These are phyloP conservation scores for Girardinus metallicus DNA, from an alignment of 2,797 vertebrate genomes.

Conservation along the genomic window DNA sequence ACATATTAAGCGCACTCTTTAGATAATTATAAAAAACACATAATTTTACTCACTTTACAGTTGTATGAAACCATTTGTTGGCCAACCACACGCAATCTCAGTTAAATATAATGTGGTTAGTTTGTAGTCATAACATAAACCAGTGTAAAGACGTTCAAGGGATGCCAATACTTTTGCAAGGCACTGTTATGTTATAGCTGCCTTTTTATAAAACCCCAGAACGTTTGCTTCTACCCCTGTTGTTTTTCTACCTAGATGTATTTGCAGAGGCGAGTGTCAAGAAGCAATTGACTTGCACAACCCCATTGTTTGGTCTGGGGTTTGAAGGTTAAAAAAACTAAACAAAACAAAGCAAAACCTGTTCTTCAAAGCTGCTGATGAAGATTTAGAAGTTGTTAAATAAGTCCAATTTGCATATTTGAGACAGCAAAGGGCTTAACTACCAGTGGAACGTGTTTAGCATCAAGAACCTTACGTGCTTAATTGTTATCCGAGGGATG, in stretches of 20 bases:
- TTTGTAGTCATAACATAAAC: not conserved
- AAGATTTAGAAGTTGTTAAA: not conserved
- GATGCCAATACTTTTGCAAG: not conserved
- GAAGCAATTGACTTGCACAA: not conserved
- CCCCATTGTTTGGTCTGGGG: not conserved
- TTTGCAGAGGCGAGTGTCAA: not conserved
- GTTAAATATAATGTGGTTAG: not conserved
- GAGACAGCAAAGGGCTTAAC: not conserved
- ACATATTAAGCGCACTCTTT: not conserved
- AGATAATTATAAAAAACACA: not conserved
- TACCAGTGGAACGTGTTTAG: not conserved
- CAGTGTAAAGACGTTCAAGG: not conserved
- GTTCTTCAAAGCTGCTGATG: not conserved
- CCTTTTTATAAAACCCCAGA: not conserved
- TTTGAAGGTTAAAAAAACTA: not conserved
- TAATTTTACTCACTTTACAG: not conserved
- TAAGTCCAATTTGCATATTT: not conserved
- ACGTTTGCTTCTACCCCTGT: not conserved
- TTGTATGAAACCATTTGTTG: not conserved
- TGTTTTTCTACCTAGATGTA: not conserved
- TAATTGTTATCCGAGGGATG: slow-evolving; percentile 5
- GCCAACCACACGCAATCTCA: not conserved
- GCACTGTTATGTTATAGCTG: not conserved
- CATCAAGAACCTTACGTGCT: not conserved
- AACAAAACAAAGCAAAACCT: not conserved